Percentiles rank a stretch among this genome's conserved stretches.
Conservation (phyloP, 2,113 vertebrate species). For the Chloropsis hardwickii region DNA sequence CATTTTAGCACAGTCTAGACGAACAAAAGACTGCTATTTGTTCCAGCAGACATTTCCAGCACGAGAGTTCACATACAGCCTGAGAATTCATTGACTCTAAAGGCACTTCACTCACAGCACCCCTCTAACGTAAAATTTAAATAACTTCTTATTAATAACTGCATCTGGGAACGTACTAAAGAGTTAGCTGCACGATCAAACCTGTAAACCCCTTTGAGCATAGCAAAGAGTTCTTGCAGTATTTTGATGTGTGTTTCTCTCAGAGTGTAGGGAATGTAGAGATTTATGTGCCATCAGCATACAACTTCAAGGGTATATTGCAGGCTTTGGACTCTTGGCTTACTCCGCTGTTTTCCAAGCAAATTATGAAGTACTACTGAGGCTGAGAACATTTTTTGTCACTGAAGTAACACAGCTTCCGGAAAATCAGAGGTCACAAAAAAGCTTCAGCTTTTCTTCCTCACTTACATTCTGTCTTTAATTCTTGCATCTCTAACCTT, state of each 20-base stretch:
- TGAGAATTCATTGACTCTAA: not conserved
- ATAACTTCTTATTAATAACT: no score
- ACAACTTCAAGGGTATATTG: not conserved
- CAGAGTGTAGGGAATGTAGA: not conserved
- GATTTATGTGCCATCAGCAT: not conserved
- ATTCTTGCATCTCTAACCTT: not conserved
- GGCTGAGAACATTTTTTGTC: not conserved
- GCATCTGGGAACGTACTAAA: not conserved
- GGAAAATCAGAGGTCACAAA: not conserved
- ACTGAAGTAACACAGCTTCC: not conserved
- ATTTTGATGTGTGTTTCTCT: not conserved
- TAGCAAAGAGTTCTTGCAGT: not conserved
- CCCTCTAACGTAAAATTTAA: no score
- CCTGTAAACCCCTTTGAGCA: not conserved
- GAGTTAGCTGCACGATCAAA: no score
- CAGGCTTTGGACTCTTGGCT: not conserved
- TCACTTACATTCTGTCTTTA: accelerated
- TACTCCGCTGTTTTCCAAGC: not conserved
- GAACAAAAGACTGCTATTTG: not conserved
- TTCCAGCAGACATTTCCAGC: not conserved
- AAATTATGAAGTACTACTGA: not conserved
- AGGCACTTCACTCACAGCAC: not conserved
- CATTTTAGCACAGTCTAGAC: not conserved
- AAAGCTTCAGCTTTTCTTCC: not conserved
- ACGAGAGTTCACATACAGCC: not conserved